Evolutionary conservation across 2,888 invertebrate species (phyloP).

Genomic region (Euplagia quadripunctaria): DNA sequence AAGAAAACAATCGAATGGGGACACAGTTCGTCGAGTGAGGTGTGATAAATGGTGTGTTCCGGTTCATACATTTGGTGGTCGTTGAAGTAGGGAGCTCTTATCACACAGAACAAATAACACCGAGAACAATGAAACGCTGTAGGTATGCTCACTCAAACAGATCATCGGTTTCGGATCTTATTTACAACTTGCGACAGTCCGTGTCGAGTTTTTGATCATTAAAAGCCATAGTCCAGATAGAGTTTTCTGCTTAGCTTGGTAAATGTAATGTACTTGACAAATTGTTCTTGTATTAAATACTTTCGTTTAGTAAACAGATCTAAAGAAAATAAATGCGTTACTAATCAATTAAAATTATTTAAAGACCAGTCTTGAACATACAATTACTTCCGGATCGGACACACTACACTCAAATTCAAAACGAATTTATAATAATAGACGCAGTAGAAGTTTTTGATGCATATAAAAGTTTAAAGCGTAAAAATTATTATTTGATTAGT

Average conservation of each 20-base stretch:
- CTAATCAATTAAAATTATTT: no score
- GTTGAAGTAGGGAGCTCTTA: conserved; percentile 81
- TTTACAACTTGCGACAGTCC: conserved; percentile 64
- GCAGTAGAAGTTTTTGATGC: background rate
- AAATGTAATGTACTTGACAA: no score
- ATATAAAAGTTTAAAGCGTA: background rate
- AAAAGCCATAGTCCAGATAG: background rate
- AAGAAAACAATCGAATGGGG: conserved; percentile 76
- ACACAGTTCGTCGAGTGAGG: conserved; percentile 66
- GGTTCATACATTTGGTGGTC: conserved; percentile 75
- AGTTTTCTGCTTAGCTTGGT: background rate
- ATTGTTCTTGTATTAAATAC: no score
- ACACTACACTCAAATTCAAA: no score
- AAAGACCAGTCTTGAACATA: no score
- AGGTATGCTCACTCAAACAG: conserved; percentile 71
- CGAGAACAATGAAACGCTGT: conserved; percentile 82
- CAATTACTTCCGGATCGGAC: no score
- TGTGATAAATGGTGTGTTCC: conserved; percentile 74
- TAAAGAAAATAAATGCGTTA: no score
- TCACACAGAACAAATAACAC: conserved; percentile 81
- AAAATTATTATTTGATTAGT: background rate
- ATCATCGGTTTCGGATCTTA: conserved; percentile 58
- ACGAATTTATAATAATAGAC: no score
- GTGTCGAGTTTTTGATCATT: background rate
- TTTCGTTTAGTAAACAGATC: no score